Evolutionary conservation across 2,888 invertebrate genomes (phyloP).

Genomic region (Ceramica pisi): DNA sequence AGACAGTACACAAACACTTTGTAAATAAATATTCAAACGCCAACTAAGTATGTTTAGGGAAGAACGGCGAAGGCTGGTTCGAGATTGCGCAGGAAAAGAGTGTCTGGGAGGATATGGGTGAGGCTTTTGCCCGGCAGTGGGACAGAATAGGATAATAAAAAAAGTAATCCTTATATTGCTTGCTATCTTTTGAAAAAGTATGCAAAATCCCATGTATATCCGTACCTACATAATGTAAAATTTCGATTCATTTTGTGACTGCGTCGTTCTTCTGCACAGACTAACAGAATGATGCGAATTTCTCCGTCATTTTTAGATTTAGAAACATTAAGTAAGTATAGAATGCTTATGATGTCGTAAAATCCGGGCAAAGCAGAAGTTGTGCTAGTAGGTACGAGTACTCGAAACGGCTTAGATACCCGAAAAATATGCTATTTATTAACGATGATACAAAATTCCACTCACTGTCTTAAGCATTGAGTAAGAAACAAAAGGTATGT

Average conservation of each 20-base stretch:
- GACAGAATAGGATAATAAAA: too few species aligned
- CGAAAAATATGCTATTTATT: not conserved
- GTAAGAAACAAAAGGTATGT: slow-evolving; percentile 9
- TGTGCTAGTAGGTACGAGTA: not conserved
- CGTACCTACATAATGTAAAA: not conserved
- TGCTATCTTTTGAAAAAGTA: not conserved
- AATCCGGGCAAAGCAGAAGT: not conserved
- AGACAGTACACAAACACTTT: slow-evolving; percentile 44
- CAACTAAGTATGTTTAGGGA: too few species aligned
- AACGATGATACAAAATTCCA: slow-evolving; percentile 1
- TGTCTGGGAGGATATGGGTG: too few species aligned
- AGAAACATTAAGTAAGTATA: too few species aligned
- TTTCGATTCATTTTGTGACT: too few species aligned
- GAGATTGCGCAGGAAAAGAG: too few species aligned
- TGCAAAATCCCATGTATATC: not conserved
- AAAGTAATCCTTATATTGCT: not conserved
- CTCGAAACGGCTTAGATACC: not conserved
- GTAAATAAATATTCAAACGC: not conserved
- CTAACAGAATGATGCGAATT: not conserved
- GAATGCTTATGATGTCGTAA: not conserved
- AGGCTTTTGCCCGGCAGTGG: too few species aligned
- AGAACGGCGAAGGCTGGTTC: too few species aligned
- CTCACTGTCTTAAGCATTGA: not conserved
- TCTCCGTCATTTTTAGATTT: not conserved
- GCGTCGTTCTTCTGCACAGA: not conserved